These are phyloP conservation scores for Camarhynchus parvulus DNA, from an alignment of 2,113 vertebrate genomes.

Conservation along the genomic window DNA sequence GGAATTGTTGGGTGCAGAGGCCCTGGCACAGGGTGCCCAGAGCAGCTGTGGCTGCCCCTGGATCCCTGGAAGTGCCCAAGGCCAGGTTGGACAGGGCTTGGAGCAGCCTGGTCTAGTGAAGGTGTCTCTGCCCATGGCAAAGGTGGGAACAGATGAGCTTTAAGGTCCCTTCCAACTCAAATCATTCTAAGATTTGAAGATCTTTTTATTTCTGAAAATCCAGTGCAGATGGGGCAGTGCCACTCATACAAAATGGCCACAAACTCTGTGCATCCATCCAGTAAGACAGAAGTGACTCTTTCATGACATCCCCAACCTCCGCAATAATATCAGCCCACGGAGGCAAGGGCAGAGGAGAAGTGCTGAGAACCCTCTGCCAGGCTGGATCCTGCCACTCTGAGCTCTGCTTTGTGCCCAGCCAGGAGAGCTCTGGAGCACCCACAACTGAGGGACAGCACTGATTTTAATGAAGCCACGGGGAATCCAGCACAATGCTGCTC, in stretches of 20 bases:
- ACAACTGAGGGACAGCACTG: background rate
- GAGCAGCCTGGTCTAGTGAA: accelerated
- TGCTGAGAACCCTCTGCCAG: background rate
- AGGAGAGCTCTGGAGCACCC: background rate
- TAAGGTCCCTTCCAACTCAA: too few species aligned
- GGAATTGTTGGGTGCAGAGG: accelerated
- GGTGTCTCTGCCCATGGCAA: background rate
- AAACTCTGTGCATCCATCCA: too few species aligned
- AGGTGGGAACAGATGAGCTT: background rate
- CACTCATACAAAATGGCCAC: too few species aligned
- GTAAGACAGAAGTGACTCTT: too few species aligned
- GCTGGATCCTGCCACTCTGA: background rate
- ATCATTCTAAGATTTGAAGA: too few species aligned
- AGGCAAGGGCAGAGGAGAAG: background rate
- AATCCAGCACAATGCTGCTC: background rate
- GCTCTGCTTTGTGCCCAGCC: background rate
- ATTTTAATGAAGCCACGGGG: background rate
- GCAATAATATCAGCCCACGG: too few species aligned
- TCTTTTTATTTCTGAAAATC: too few species aligned
- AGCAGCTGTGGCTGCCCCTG: background rate
- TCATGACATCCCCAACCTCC: too few species aligned
- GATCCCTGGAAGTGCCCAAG: background rate
- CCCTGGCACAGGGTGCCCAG: background rate
- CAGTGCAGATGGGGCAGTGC: too few species aligned
- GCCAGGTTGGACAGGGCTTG: accelerated